These are phyloP conservation scores for Pseudopodoces humilis DNA, from an alignment of 2,113 vertebrate species.

Conservation along the genomic window DNA sequence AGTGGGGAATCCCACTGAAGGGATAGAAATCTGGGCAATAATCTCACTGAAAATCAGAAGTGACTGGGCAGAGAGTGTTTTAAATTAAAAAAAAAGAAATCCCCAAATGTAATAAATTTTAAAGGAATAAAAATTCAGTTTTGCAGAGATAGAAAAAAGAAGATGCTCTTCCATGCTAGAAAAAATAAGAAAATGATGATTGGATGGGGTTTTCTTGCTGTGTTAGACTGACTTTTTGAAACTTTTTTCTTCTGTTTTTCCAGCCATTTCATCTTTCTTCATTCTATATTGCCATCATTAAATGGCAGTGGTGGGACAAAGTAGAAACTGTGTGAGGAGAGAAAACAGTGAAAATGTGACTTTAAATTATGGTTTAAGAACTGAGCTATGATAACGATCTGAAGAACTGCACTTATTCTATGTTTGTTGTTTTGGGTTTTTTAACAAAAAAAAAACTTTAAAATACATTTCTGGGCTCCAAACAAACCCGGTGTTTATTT, in stretches of 20 bases:
- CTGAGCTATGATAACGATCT: neutral
- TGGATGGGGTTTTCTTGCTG: neutral
- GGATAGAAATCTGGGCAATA: neutral
- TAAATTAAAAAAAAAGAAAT: neutral
- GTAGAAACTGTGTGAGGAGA: neutral
- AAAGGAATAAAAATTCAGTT: neutral
- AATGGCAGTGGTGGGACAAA: neutral
- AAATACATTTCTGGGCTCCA: neutral
- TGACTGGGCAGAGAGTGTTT: neutral
- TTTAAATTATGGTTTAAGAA: neutral
- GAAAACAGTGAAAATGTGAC: neutral
- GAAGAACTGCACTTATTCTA: neutral
- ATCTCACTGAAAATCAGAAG: neutral
- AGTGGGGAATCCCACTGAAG: neutral
- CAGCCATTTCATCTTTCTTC: neutral
- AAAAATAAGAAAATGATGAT: neutral
- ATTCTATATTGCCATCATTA: neutral
- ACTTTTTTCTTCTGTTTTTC: neutral
- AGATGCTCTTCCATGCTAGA: neutral
- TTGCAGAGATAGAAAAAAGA: neutral
- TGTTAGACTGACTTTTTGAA: neutral
- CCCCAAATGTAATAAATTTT: neutral
- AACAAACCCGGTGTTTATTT: neutral
- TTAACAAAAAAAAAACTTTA: neutral
- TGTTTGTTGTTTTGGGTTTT: accelerated